Evolutionary conservation across 2,797 vertebrate species (phyloP), one percentile per base, ranked within the genome.

Genomic region (Coranthus polyacanthus): DNA sequence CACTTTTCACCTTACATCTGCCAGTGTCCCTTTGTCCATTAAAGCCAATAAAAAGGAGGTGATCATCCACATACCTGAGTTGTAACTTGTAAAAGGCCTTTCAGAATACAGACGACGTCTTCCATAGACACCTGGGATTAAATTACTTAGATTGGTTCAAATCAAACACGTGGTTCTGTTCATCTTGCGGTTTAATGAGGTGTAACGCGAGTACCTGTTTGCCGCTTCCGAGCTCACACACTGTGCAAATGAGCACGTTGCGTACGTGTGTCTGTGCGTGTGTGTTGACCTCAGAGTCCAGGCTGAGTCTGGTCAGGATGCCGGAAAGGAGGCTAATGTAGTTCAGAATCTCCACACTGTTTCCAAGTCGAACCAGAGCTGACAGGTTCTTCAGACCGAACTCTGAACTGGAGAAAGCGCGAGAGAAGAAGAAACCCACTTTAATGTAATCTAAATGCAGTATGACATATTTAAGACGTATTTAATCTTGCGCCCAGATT

Each of bases 331-430:
- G 70, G 17, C 78, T 68, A 41, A 95, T 12, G 21, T 94, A 94
- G 84, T 94, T 95, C 53, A 85, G 82, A 21, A 90, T 81, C 75
- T 95, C 94, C 4, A 20, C 20, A 2, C 50, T 60, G 81, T 91
- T 94, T 13, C 93, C 92, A 32, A 91, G 85, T 45, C 61, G 81
- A 72, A 90, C 61, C 41, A 96, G 78, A 44, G 76, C 74, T 0
- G 94, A 93, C 56, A 96, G 83, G 65, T 89, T 95, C 81, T 72
- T 89, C 56, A 95, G 34, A 70, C 88, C 85, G 21, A 87, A 86
- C 38, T 79, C 70, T 53, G 88, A 94, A 1, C 96, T 96, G 77
- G 12, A 77, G 52, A 63, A 13, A 24, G 12, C 2, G 11, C n/a
- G 12, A 47, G 16, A 50, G 5, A 49, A 51, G 36, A 2, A 43